Evolutionary conservation across 2,113 vertebrate species (phyloP).

Genomic region (Cervus canadensis): DNA sequence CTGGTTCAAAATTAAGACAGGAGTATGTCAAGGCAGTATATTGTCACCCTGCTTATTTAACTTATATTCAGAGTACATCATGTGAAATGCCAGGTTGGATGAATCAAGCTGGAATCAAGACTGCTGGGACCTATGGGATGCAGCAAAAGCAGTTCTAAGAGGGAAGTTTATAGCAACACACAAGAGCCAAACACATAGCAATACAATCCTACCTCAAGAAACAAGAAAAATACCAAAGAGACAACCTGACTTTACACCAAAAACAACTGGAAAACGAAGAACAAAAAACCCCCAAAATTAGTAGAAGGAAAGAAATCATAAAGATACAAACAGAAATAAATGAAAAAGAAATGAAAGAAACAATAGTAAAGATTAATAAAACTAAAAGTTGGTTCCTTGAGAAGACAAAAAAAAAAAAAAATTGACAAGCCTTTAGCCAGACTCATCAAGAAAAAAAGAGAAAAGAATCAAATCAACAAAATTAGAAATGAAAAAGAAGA

Average conservation of each 20-base stretch:
- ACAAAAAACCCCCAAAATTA: accelerated
- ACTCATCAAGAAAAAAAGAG: no score
- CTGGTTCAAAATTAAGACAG: not conserved
- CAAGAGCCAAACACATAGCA: not conserved
- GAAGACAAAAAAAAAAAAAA: no score
- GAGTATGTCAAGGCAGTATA: not conserved
- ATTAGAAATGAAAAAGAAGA: no score
- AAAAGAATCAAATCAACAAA: no score
- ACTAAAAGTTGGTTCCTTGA: no score
- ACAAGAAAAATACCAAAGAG: not conserved
- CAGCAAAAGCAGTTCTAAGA: not conserved
- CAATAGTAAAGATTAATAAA: no score
- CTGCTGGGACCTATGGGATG: not conserved
- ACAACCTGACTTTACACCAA: not conserved
- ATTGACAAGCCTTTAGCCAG: no score
- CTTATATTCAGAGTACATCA: not conserved
- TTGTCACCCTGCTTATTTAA: not conserved
- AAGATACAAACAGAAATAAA: not conserved
- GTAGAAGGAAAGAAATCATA: not conserved
- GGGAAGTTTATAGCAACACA: not conserved
- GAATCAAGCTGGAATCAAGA: not conserved
- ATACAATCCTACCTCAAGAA: not conserved
- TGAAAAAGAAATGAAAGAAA: no score
- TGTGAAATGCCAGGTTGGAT: accelerated
- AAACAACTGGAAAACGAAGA: not conserved